phyloP scores from a whole-genome alignment of 2,113 vertebrate genomes.

The Irena cyanogastra region DNA sequence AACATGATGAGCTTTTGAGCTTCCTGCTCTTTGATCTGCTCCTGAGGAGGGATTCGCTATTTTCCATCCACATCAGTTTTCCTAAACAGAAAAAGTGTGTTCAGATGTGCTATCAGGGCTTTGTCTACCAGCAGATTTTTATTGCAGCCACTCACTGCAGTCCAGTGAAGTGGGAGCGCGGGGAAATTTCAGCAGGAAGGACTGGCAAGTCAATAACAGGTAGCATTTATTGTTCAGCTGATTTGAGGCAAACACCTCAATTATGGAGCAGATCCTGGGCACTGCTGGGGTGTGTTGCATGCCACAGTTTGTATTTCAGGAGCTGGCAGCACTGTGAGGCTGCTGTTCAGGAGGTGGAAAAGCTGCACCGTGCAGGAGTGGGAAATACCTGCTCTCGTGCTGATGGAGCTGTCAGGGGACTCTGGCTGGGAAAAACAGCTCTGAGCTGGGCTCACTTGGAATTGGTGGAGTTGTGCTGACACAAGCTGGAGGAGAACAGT shows the following conservation, averaged over 20 bases:
- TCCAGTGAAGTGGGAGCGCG: not conserved
- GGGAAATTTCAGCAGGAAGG: not conserved
- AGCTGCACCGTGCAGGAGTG: not conserved
- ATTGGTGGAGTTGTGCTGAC: not conserved
- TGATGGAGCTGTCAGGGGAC: conserved; percentile 17
- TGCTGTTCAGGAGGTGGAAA: not conserved
- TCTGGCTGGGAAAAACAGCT: not conserved
- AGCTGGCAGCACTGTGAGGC: not conserved
- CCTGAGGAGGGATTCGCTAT: not conserved
- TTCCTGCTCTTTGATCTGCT: not conserved
- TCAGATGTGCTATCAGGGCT: accelerated
- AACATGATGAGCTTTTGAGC: not conserved
- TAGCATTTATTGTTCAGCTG: not conserved
- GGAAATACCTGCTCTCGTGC: conserved; percentile 8
- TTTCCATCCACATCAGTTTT: not conserved
- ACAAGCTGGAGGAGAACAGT: not conserved
- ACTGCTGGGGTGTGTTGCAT: not conserved
- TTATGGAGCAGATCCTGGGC: not conserved
- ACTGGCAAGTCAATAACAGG: not conserved
- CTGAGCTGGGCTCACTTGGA: not conserved
- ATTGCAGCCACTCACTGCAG: not conserved
- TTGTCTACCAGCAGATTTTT: too few species aligned
- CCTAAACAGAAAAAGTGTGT: too few species aligned
- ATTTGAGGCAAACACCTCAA: not conserved
- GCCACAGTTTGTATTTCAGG: not conserved